Evolutionary conservation across 2,797 vertebrate genomes (phyloP), one percentile per base, ranked within the genome.

Genomic region (Coracias cyanogaster): DNA sequence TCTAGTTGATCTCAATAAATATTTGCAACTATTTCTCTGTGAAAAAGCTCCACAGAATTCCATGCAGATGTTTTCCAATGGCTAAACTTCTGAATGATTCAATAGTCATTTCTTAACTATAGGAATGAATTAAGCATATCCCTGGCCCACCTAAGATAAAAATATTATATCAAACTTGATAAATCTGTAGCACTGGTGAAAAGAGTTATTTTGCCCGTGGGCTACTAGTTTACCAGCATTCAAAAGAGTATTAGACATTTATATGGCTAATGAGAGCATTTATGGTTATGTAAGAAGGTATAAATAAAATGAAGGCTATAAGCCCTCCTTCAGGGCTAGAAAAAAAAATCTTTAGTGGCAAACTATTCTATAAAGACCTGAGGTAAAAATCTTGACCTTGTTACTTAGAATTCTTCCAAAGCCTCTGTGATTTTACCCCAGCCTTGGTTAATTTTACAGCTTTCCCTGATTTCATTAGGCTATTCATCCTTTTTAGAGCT

Each of bases 271-370:
- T 83, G 15, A 96, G 57, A 96, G 86, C 43, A 92, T 80, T 94
- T 71, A 58, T 71, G 67, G 43, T 95, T 95, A 95, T 0, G 0
- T 95, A 96, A 95, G 69, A 77, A 82, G 46, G 61, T 57, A 92
- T 96, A 96, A 97, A 94, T 89, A 87, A 93, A 93, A 95, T 92
- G 86, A 95, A 77, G 46, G 57, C 8, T 81, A 82, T 92, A 89
- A 95, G 61, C 61, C 65, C 57, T 66, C 67, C 92, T 94, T 57
- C 71, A 91, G 79, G 90, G 78, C 74, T 77, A 49, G 37, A 55
- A 22, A 65, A 81, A 14, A 45, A 67, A 54, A 10, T 61, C 12
- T 82, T 89, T 46, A 28, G 52, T 82, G 22, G 22, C 7, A 95
- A 96, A 86, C n/a, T 95, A 21, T 92, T 92, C 58, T 54, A 43